Conservation (phyloP, 1,140 invertebrate genomes). For the Sycophila sp. region DNA sequence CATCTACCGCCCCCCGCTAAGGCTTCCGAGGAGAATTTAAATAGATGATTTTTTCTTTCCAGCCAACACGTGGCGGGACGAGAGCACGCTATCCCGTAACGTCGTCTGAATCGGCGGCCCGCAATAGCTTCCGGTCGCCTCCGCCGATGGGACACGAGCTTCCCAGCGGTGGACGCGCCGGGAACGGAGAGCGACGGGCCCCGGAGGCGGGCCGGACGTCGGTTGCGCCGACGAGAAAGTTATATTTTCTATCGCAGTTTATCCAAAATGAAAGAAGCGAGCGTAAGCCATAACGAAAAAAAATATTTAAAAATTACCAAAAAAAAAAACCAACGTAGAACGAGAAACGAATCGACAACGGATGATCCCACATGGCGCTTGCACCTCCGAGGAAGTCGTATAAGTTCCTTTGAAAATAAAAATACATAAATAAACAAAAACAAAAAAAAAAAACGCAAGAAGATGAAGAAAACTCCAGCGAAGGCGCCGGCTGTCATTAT, state of each 20-base stretch:
- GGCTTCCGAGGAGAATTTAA: slow-evolving; percentile 52
- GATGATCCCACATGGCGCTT: slow-evolving; percentile 1
- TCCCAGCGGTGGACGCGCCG: neutral
- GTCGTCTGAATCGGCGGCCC: slow-evolving; percentile 53
- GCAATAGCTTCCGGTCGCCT: neutral
- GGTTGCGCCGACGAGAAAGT: slow-evolving; percentile 3
- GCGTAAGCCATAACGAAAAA: neutral
- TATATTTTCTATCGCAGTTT: slow-evolving; percentile 26
- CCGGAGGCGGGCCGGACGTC: neutral
- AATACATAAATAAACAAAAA: no score
- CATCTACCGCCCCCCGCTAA: neutral
- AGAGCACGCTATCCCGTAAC: slow-evolving; percentile 55
- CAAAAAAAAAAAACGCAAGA: no score
- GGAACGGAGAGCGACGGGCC: neutral
- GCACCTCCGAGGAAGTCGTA: neutral
- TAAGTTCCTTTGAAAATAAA: slow-evolving; percentile 19
- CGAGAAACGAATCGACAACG: neutral
- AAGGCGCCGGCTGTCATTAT: no score
- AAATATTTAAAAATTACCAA: neutral
- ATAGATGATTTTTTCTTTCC: slow-evolving; percentile 60
- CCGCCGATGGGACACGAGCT: neutral
- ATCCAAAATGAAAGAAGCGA: neutral
- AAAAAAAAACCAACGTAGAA: neutral
- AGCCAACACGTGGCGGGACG: slow-evolving; percentile 64
- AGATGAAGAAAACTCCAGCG: no score